Base-by-base conservation (phyloP, 2,113 vertebrate genomes). In the Chaetura pelagica region DNA sequence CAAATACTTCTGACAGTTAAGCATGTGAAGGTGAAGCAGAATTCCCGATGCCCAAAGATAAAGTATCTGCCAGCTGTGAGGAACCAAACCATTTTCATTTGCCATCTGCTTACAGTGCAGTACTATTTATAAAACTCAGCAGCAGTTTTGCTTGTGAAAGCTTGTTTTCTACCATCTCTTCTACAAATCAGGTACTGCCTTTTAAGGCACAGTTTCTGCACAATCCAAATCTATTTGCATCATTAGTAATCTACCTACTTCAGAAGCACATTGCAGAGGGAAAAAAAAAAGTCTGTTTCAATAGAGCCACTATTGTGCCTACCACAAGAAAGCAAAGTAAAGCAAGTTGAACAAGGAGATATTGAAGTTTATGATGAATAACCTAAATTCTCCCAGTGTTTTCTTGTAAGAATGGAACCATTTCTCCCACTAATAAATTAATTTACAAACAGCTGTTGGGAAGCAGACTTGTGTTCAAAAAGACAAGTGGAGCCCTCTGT, bases 31-130 rank as follows among this genome's bases (percentile, higher is more conserved):
- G 54, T 38, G 69, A 82, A 23, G 8, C 35, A 59, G 48, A 81
- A 75, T 42, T 85, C 15, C 18, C 0, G 0, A 14, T 44, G 52
- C 20, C 44, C 0, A 0, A 83, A 91, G 90, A 91, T 32, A 24
- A 92, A 86, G 29, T n/a, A 73, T 10, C 54, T 87, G 40, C 40
- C 54, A 89, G 90, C 75, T 91, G 63, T 44, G 52, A 92, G 49
- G 23, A 90, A 86, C 40, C 49, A 80, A 71, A 67, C 17, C 5
- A 48, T 59, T 35, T 81, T 84, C n/a, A 34, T 51, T 78, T 61
- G 15, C 83, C 61, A 74, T 48, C 40, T 88, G 57, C 55, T 86
- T 61, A 64, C 20, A 35, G 32, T 26, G 22, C 46, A 11, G 52
- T 81, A 58, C 73, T 93, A 81, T 81, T 94, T 81, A 78, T 72